Base-by-base conservation (phyloP, 2,797 vertebrate genomes). In the Loris lydekkerianus region DNA sequence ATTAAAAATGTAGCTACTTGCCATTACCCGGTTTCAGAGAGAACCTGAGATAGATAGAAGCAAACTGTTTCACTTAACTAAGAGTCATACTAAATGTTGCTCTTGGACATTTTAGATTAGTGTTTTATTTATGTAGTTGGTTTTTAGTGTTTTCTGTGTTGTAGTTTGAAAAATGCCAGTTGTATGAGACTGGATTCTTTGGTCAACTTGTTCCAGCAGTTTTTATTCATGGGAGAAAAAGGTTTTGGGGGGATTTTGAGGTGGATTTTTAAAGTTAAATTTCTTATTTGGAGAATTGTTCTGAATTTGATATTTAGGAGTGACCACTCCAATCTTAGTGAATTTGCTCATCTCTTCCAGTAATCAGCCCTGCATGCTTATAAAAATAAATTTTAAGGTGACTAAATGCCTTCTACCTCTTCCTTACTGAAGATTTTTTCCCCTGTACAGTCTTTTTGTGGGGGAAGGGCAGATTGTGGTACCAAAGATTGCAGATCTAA, bases 371-470 rank as follows among this genome's bases (percentile, higher is more conserved):
- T 98, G 99, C 99, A 99, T 99, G 99, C 98, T 98, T 99, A 98
- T 98, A 97, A 98, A 98, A 98, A 96, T 98, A 98, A 98, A 98
- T 97, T 98, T 98, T 99, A 98, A 99, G 98, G 98, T 99, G 98
- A 99, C 99, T 99, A 99, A 99, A 99, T 99, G 99, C 98, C 98
- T 99, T 99, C 98, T 99, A 99, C 99, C 99, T 99, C 99, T 99
- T 99, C 99, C 99, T 99, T 99, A 99, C 99, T 99, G 99, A 99
- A 99, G 99, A 98, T 99, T 98, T 98, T 96, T 96, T 94, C 97
- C 84, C 97, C 93, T 96, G 73, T 89, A 63, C n/a, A 97, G 97
- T 98, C 56, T 91, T 98, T 98, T 98, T 96, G 98, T 95, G 95
- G 98, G 98, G 98, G 98, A 98, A 98, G 98, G 98, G 98, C 98